Conservation (phyloP, 2,113 vertebrate species). For the Sigmodon hispidus region DNA sequence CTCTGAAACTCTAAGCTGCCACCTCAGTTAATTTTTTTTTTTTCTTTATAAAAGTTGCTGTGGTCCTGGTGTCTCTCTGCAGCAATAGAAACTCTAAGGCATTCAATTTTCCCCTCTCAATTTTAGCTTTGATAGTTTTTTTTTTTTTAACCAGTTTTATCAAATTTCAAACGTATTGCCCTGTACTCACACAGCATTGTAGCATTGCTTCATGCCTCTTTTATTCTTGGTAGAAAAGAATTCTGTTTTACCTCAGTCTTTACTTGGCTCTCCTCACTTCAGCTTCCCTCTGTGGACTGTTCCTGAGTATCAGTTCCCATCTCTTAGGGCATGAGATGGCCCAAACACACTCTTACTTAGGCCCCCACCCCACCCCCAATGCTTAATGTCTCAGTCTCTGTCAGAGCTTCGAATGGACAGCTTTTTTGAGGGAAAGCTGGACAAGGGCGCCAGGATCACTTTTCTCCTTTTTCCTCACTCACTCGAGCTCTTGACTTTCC, state of each 20-base stretch:
- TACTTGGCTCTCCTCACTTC: not conserved
- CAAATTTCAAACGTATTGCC: not conserved
- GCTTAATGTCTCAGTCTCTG: not conserved
- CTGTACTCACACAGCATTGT: not conserved
- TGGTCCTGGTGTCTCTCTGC: too few species aligned
- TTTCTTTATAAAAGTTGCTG: too few species aligned
- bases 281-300: not conserved
- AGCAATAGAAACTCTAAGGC: too few species aligned
- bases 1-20: too few species aligned
- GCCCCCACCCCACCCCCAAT: not conserved
- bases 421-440: not conserved
- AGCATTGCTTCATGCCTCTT: not conserved
- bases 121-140: not conserved
- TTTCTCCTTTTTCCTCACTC: not conserved
- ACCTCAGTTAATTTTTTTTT: too few species aligned
- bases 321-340: not conserved
- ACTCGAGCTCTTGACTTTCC: not conserved
- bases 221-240: not conserved
- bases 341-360: not conserved
- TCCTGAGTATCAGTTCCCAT: not conserved
- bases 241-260: not conserved
- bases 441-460: not conserved
- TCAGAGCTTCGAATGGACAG: not conserved
- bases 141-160: not conserved
- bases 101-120: not conserved